Evolutionary conservation across 2,797 vertebrate genomes (phyloP), one percentile per base, ranked within the genome.

Genomic region (Cryptoblepharus egeriae): DNA sequence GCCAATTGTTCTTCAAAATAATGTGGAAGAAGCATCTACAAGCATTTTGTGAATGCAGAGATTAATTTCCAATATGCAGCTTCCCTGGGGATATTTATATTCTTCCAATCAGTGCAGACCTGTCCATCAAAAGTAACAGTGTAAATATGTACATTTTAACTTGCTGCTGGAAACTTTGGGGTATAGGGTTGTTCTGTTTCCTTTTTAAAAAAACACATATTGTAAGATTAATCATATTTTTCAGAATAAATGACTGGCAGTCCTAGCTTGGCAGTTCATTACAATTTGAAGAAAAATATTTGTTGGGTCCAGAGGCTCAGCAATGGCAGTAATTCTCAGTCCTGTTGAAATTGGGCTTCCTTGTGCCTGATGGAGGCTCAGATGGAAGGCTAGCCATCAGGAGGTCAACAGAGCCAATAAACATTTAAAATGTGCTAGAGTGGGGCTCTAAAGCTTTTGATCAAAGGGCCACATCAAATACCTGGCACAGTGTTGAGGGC

Each of bases 61-160:
- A 93, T 94, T 95, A 95, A 96, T 96, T 96, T 96, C 94, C 94
- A 95, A 92, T 92, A 94, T 45, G 0, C 88, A 65, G 65, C 88
- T 90, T 96, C 96, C 93, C 94, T 88, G 92, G 95, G 93, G 95
- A 95, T 92, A 95, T 95, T 94, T 95, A 94, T 95, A 96, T 95
- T 95, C 95, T 94, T 93, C 94, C 94, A 95, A 94, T 96, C 94
- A 96, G 93, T 89, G 93, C 89, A 94, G 91, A 95, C 95, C 95
- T 96, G 95, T 95, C 95, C 91, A 92, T 96, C 95, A 96, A 94
- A 96, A 96, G 88, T 93, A 96, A 94, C 89, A 91, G 90, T 93
- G 91, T 91, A 95, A 91, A 86, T 87, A 88, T 92, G 87, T 86
- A 88, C 92, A 90, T 92, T 92, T 92, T 86, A 72, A 92, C 5